Conservation (phyloP, 64 coral and sea anemone genomes). For the Dendrophyllia cribrosa region DNA sequence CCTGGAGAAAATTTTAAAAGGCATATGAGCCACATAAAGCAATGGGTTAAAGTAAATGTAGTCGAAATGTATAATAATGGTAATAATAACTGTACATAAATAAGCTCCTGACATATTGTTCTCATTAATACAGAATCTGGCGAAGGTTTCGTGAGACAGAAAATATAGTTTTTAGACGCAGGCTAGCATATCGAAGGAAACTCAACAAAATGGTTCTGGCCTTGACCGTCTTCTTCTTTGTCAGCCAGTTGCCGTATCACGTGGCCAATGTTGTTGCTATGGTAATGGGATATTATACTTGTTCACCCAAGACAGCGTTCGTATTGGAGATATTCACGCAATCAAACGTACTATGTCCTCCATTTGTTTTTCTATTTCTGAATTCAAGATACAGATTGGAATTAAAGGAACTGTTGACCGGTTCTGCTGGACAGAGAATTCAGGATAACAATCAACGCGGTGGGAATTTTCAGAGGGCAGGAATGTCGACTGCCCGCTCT, state of each 20-base stretch:
- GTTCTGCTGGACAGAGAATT: neutral
- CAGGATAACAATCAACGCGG: too few species aligned
- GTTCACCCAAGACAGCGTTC: neutral
- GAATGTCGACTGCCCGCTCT: neutral
- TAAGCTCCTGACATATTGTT: too few species aligned
- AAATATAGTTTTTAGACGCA: neutral
- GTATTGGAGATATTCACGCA: neutral
- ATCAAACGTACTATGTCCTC: neutral
- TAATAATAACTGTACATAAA: too few species aligned
- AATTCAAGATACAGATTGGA: neutral
- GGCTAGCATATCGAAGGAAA: conserved; percentile 8
- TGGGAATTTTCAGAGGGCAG: neutral
- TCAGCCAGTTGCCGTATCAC: neutral
- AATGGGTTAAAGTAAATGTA: too few species aligned
- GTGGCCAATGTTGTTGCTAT: neutral
- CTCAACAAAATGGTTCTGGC: neutral
- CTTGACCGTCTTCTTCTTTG: conserved; percentile 15
- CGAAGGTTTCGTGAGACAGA: neutral
- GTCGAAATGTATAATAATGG: too few species aligned
- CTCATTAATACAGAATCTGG: conserved; percentile 1
- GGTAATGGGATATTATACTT: neutral
- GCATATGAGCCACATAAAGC: too few species aligned
- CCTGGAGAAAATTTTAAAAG: too few species aligned
- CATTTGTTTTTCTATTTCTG: neutral
- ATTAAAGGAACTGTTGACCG: neutral